Percentiles rank a stretch among this genome's conserved stretches.
These are phyloP conservation scores for Drosophila bifasciata DNA, from an alignment of 1,140 invertebrate species.

Conservation along the genomic window DNA sequence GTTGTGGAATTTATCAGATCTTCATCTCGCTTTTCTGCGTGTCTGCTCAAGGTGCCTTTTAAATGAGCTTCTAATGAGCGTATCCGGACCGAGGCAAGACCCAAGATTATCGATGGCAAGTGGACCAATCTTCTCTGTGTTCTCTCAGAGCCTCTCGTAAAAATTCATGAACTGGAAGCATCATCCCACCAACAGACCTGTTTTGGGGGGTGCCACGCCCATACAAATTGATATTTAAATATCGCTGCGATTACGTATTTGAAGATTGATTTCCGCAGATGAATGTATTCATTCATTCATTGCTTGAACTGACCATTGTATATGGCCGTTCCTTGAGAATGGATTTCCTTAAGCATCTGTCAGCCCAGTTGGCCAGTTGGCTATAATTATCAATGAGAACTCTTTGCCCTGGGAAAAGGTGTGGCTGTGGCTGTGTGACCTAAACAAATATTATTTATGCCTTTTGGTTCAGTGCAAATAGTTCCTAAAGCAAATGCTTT, in stretches of 20 bases:
- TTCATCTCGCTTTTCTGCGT: slow-evolving; percentile 25
- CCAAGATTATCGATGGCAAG: too few species aligned
- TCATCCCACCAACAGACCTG: slow-evolving; percentile 35
- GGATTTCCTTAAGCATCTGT: slow-evolving; percentile 17
- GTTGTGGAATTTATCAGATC: slow-evolving; percentile 52
- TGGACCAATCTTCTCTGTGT: slow-evolving; percentile 9
- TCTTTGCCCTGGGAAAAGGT: background rate
- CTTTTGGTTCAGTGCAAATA: background rate
- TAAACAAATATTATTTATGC: slow-evolving; percentile 9
- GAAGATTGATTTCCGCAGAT: slow-evolving; percentile 24
- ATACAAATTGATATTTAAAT: slow-evolving; percentile 32
- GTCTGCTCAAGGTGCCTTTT: slow-evolving; percentile 60
- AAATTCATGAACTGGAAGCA: slow-evolving; percentile 57
- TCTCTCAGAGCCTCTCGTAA: slow-evolving; percentile 37
- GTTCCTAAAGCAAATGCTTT: background rate
- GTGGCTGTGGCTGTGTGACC: slow-evolving; percentile 6
- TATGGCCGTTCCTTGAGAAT: slow-evolving; percentile 21
- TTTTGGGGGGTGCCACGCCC: slow-evolving; percentile 49
- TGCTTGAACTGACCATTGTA: slow-evolving; percentile 4
- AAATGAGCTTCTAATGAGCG: slow-evolving; percentile 47
- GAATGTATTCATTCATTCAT: slow-evolving; percentile 25
- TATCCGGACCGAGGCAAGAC: slow-evolving; percentile 3
- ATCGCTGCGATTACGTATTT: slow-evolving; percentile 18
- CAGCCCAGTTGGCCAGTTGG: too few species aligned
- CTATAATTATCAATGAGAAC: slow-evolving; percentile 15